A percentile compares a stretch with the other conserved stretches of the same genome.
phyloP scores from a whole-genome alignment of 1,140 invertebrate genomes.

The Lordiphosa stackelbergi region DNA sequence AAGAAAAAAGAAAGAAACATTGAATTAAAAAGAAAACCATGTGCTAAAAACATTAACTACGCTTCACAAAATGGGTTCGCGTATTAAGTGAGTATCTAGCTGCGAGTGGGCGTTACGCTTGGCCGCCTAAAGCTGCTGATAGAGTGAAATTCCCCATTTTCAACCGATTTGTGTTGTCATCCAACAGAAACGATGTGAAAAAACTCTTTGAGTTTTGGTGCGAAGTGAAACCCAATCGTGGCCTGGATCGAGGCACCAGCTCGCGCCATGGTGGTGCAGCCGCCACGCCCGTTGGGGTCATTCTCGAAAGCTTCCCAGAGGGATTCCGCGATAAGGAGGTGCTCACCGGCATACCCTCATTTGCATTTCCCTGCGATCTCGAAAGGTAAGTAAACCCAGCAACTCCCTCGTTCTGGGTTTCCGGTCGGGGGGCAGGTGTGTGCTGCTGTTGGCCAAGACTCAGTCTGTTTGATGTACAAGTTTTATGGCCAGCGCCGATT shows the following conservation, averaged over 20 bases:
- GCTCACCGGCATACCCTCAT: constrained; percentile 87
- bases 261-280: constrained; percentile 32
- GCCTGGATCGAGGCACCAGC: constrained; percentile 73
- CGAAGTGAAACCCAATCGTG: constrained; percentile 82
- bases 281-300: constrained; percentile 79
- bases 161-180: constrained; percentile 16
- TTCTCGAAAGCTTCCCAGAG: constrained; percentile 86
- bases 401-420: constrained; percentile 11
- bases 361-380: constrained; percentile 89
- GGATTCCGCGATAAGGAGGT: constrained; percentile 85
- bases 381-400: constrained; percentile 81
- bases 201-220: constrained; percentile 91
- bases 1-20: constrained; percentile 21
- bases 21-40: constrained; percentile 52
- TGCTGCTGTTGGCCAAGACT: neutral
- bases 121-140: constrained; percentile 11
- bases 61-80: constrained; percentile 62
- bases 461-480: no score
- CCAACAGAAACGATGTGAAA: constrained; percentile 85
- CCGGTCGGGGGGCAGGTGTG: constrained; percentile 17
- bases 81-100: constrained; percentile 69
- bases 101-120: constrained; percentile 61
- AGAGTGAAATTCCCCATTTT: constrained; percentile 9
- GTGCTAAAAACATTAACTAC: constrained; percentile 40
- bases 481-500: no score